Evolutionary conservation across 2,888 invertebrate genomes (phyloP), one percentile per base, ranked within the genome.

Genomic region (Sinotaia quadrata): DNA sequence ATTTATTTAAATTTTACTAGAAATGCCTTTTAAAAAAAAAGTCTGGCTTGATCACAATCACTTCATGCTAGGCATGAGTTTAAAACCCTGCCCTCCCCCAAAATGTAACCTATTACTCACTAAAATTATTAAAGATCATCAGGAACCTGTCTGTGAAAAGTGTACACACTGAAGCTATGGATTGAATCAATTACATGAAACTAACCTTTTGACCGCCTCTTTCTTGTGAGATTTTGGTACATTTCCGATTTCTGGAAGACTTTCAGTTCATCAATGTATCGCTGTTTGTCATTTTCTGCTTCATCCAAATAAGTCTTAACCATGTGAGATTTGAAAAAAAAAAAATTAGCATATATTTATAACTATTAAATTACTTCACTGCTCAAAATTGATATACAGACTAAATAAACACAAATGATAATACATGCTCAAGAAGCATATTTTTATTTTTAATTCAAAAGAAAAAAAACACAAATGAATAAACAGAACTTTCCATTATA

Each of bases 261-360:
- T 80, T 90, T 89, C 70, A 91, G 86, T 80, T 91, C 91, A 74
- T 90, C 90, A 59, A 90, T 85, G 81, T 91, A 91, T 36, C 91
- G 81, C 75, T 89, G 89, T 76, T 91, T 91, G 77, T 91, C 91
- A 73, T 89, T 90, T 75, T 91, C 91, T 18, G 91, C 91, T 75
- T 89, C 87, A 57, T 89, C 89, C 68, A 91, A 83, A 84, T 91
- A 91, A 47, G 90, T 90, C 85, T 87, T 8, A 41, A 18, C 18
- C 18, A 41, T 12, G 41, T n/a, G 10, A 8, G 5, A 8, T 47
- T 47, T 47, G 18, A 4, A 15, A 47, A 12, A 47, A 47, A 47
- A 41, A 41, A 41, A 41, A 41, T 12, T 41, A 33, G 18, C 18
- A 24, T 12, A 68, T 21, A 12, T 37, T 31, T 29, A 29, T 18